These are phyloP conservation scores for Coenobita brevimanus DNA, from an alignment of 1,140 invertebrate species.

Conservation along the genomic window DNA sequence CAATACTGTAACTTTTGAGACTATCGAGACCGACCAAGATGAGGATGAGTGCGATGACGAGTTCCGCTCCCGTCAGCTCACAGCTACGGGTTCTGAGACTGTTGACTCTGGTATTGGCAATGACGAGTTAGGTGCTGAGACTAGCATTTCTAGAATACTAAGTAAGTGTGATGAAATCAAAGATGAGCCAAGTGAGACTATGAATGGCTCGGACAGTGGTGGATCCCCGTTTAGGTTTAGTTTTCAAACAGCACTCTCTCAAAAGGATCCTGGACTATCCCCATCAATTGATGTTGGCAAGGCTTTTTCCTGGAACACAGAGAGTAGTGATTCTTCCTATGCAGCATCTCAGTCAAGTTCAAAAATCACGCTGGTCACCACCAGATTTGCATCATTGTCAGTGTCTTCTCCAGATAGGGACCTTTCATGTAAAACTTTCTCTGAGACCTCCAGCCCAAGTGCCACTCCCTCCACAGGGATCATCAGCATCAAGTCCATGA, in stretches of 20 bases:
- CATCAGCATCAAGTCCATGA: constrained; percentile 67
- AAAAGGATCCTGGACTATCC: constrained; percentile 28
- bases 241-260: constrained; percentile 40
- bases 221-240: constrained; percentile 54
- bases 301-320: constrained; percentile 46
- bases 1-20: constrained; percentile 67
- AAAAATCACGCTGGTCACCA: constrained; percentile 68
- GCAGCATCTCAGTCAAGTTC: constrained; percentile 54
- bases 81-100: constrained; percentile 66
- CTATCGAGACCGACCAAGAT: constrained; percentile 64
- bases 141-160: constrained; percentile 62
- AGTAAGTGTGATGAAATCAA: constrained; percentile 60
- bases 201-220: constrained; percentile 31
- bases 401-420: constrained; percentile 60
- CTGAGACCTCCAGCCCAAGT: constrained; percentile 65
- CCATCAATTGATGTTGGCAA: constrained; percentile 40
- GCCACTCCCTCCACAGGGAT: constrained; percentile 59
- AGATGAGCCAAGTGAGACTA: constrained; percentile 50
- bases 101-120: constrained; percentile 69
- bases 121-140: constrained; percentile 68
- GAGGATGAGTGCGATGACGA: constrained; percentile 60
- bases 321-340: constrained; percentile 55
- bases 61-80: constrained; percentile 52
- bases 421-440: constrained; percentile 43
- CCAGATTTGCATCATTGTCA: constrained; percentile 68